Base-by-base conservation (phyloP, 2,113 vertebrate species). In the Eubucco bourcierii region DNA sequence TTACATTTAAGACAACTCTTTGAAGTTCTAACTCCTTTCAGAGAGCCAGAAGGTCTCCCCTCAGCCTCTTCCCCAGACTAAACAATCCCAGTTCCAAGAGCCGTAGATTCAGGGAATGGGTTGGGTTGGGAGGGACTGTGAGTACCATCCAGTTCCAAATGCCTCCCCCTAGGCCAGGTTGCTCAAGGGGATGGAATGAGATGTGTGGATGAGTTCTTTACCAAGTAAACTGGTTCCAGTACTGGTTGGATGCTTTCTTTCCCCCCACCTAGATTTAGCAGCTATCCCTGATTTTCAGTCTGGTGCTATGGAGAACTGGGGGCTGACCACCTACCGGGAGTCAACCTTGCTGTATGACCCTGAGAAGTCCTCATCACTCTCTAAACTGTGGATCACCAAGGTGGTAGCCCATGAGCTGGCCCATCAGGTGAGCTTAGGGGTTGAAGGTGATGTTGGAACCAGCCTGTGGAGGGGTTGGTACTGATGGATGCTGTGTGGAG, bases 221-320 rank as follows among this genome's bases (percentile, higher is more conserved):
- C 23, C 21, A 31, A 68, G 9, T 29, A 11, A 15, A 58, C 37
- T 15, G 4, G 4, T 16, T 15, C 20, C 11, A 39, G 16, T 33
- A 65, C 8, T 55, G 6, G 25, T 20, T 41, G 28, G 29, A 17
- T 28, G 10, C 15, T 27, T 37, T 29, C 20, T 66, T 28, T 41
- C 4, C 8, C 12, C 29, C 66, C 37, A n/a, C 81, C 50, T 74
- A 98, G 98, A 98, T 91, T 97, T 98, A 59, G 98, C 97, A 33
- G 98, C 98, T 33, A 97, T 98, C 87, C 98, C 98, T 37, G 98
- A 98, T 94, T 98, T 98, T 94, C 96, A 98, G 76, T 95, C 96
- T 61, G 98, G 97, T 61, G 98, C 98, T 17, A 98, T 98, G 98
- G 98, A 98, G 81, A 98, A 98, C 90, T 98, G 98, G 98, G 98